Evolutionary conservation across 2,797 vertebrate species (phyloP), one percentile per base, ranked within the genome.

Genomic region (Characodon lateralis): DNA sequence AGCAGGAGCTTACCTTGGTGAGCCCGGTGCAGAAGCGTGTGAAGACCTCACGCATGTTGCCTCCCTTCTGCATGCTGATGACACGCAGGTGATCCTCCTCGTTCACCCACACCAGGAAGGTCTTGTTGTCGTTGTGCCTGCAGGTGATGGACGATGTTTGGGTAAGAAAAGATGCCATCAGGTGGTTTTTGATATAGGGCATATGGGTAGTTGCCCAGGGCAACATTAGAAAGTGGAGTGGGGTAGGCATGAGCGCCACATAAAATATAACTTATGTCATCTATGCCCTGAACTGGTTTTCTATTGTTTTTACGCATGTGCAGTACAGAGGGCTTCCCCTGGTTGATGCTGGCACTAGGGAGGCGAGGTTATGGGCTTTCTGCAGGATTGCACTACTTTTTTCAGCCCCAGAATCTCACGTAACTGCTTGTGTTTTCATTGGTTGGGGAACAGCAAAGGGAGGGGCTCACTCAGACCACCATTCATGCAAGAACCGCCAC

Each of bases 21-120:
- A 99, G 96, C 20, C 98, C 98, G 10, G 91, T 95, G 92, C 98
- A 99, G 96, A 99, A 99, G 76, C 98, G 97, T 2, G n/a, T 95
- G 86, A 99, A 99, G 77, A 99, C 98, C 86, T 99, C 97, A 91
- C 92, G 97, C 97, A 99, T 98, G 93, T 98, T 96, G 41, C 98
- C 98, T 51, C 98, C 98, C 83, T 98, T 97, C 95, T 99, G 97
- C 98, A 99, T 99, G 85, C 97, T 99, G 93, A 99, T 99, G 92
- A 99, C 97, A 31, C 98, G 96, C 82, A 99, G 96, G 87, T 99
- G 98, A 83, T 99, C 98, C 85, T 99, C 98, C 91, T 99, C 98
- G 20, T 99, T 99, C 82, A 99, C 95, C 98, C 98, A 98, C 0
- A 73, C 72, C 87, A 99, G 95, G 94, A 99, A 98, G n/a, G 97